phyloP scores from a whole-genome alignment of 2,113 vertebrate species.

The Trichechus manatus region DNA sequence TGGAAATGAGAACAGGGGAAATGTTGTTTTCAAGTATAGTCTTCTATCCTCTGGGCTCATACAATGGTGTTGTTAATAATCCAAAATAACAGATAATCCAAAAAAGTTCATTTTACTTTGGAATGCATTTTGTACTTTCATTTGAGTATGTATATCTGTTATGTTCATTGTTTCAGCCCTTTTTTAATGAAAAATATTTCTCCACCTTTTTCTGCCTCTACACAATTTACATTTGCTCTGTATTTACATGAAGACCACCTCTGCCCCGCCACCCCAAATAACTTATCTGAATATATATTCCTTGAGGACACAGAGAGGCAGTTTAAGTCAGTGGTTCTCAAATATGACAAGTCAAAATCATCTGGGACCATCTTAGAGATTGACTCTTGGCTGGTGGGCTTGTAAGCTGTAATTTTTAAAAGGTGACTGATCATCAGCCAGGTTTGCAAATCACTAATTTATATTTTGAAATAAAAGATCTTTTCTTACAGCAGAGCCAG shows the following conservation, averaged over 20 bases:
- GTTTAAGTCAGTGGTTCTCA: conserved; percentile 46
- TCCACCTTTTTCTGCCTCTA: background rate
- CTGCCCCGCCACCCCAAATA: background rate
- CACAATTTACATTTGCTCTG: conserved; percentile 12
- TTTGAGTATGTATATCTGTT: conserved; percentile 43
- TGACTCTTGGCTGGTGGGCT: background rate
- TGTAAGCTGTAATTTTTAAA: background rate
- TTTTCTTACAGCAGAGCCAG: conserved; percentile 46
- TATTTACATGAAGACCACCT: conserved; percentile 3
- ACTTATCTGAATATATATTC: background rate
- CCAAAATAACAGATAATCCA: conserved; percentile 61
- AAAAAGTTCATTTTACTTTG: conserved; percentile 59
- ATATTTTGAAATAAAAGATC: conserved; percentile 62
- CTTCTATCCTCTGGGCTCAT: conserved; percentile 35
- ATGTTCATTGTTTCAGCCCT: conserved; percentile 19
- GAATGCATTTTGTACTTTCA: conserved; percentile 75
- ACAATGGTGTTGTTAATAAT: conserved; percentile 40
- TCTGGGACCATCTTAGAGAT: background rate
- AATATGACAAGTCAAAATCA: background rate
- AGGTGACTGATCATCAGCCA: background rate
- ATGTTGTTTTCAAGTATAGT: conserved; percentile 47
- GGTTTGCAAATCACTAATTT: conserved; percentile 10
- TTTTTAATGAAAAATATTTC: conserved; percentile 62
- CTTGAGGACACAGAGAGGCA: background rate
- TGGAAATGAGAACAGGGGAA: conserved; percentile 55